Conservation (phyloP, 2,797 vertebrate genomes). For the Peromyscus melanophrys region DNA sequence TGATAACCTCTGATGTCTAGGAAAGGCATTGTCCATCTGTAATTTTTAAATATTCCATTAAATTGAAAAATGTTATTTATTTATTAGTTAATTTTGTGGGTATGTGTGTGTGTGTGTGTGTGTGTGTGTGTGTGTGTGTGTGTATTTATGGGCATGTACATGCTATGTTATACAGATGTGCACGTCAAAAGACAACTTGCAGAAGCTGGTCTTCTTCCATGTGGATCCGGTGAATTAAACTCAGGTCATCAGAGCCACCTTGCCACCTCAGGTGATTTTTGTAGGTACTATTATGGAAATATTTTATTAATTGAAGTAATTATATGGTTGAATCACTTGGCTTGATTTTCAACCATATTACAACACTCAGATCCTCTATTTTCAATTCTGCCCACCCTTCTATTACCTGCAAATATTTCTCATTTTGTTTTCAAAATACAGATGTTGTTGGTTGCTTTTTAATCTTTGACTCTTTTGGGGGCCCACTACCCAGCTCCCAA, state of each 20-base stretch:
- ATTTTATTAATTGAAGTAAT: conserved; percentile 54
- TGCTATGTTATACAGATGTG: not conserved
- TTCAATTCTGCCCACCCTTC: not conserved
- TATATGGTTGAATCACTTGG: not conserved
- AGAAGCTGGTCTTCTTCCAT: not conserved
- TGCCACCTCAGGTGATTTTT: not conserved
- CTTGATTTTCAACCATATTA: conserved; percentile 27
- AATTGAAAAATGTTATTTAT: not conserved
- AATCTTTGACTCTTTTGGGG: not conserved
- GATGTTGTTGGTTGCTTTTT: not conserved
- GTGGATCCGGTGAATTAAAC: not conserved
- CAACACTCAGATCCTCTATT: not conserved
- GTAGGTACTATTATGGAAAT: not conserved
- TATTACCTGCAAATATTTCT: not conserved
- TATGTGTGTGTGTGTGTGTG: not conserved
- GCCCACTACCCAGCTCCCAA: not conserved
- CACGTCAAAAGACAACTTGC: not conserved
- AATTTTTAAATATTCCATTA: not conserved
- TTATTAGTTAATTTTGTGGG: not conserved
- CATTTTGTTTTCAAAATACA: conserved; percentile 16
- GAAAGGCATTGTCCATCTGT: not conserved
- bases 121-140: not conserved
- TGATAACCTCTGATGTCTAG: not conserved
- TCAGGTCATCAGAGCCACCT: not conserved
- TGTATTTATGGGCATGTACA: not conserved